A percentile compares a stretch with the other conserved stretches of the same genome.
Conservation (phyloP, 2,797 vertebrate genomes). For the Sebastolobus altivelis region DNA sequence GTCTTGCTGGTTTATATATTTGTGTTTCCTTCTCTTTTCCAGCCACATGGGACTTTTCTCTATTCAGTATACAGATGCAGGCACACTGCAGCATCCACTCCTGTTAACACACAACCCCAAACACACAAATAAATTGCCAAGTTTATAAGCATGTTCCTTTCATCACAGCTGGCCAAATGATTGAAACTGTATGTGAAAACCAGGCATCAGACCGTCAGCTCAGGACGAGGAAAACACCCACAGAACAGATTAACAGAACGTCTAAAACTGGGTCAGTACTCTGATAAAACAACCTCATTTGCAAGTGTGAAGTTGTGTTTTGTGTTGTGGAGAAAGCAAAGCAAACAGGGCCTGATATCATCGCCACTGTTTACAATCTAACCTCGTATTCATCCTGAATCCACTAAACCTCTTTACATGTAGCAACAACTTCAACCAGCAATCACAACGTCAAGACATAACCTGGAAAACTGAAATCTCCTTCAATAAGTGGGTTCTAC, state of each 20-base stretch:
- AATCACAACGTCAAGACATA: not conserved
- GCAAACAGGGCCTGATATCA: not conserved
- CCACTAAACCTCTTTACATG: not conserved
- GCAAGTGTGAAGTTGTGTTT: not conserved
- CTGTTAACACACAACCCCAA: not conserved
- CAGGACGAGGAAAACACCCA: not conserved
- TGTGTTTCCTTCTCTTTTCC: not conserved
- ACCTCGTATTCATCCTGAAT: not conserved
- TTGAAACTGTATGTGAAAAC: not conserved
- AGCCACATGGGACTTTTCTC: not conserved
- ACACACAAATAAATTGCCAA: not conserved
- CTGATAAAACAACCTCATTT: not conserved
- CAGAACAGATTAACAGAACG: not conserved
- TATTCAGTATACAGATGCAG: not conserved
- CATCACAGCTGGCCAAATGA: not conserved
- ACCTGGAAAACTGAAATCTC: not conserved
- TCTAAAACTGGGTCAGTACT: conserved; percentile 10
- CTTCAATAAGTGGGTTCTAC: not conserved
- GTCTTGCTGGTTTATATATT: not conserved
- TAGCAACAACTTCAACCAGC: no score
- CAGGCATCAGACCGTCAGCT: not conserved
- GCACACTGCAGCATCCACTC: not conserved
- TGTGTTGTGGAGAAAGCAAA: not conserved
- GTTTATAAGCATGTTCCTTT: conserved; percentile 2
- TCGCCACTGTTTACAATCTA: not conserved